Evolutionary conservation across 2,113 vertebrate genomes (phyloP), one percentile per base, ranked within the genome.

Genomic region (Callorhinus ursinus): DNA sequence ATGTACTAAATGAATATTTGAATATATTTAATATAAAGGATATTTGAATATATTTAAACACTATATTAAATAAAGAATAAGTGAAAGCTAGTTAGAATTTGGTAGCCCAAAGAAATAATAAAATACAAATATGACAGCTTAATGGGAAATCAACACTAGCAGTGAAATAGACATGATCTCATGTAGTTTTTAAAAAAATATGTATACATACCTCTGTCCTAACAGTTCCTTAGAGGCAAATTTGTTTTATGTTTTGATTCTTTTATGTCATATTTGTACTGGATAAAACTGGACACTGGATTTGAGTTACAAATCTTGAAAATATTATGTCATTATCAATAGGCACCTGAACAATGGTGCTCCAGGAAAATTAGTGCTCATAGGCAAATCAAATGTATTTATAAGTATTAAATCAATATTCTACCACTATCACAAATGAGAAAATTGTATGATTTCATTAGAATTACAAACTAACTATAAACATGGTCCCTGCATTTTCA

Each of bases 211-310:
- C 28, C 91, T 51, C 59, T 88, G 55, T 71, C 33, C 49, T 82
- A 94, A 79, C 21, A n/a, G 14, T 95, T 49, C 83, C 49, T 65
- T 49, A 88, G 49, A 76, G 49, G 76, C 33, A 97, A 92, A 97
- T 94, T 94, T 88, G 77, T 93, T 95, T 95, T 93, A 96, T 96
- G 49, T 98, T 98, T 91, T 97, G 67, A 86, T 93, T 97, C 90
- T 42, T 97, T 94, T 77, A 97, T 97, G 90, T 98, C 96, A 95
- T 42, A 98, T 97, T 71, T 96, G 97, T 96, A 96, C 93, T 96
- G 85, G 93, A 97, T 79, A 97, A 94, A 93, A 84, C 7, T 55
- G 33, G 28, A 76, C 85, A 87, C 22, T 76, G n/a, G 24, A 85
- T n/a, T 81, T 81, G 57, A 85, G 51, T 51, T 74, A 93, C 31